Conservation (phyloP, 2,888 invertebrate species). For the Celastrina argiolus region DNA sequence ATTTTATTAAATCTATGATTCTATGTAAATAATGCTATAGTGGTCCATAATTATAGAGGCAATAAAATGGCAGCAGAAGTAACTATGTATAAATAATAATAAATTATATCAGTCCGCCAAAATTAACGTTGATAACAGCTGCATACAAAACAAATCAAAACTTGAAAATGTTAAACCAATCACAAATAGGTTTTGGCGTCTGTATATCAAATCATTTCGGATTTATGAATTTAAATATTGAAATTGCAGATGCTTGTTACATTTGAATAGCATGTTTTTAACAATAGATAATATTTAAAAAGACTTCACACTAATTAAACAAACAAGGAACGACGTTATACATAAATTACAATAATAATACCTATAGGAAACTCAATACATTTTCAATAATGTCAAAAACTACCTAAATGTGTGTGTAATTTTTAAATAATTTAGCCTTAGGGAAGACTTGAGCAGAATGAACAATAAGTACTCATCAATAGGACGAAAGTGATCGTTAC, state of each 20-base stretch:
- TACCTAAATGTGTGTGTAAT: neutral
- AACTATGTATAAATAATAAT: neutral
- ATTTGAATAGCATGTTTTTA: neutral
- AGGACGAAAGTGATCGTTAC: neutral
- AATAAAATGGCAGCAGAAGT: constrained; percentile 7
- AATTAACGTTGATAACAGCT: neutral
- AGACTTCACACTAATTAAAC: neutral
- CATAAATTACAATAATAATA: neutral
- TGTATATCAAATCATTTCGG: neutral
- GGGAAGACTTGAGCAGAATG: constrained; percentile 14
- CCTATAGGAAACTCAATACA: neutral
- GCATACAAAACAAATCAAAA: neutral
- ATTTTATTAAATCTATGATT: neutral
- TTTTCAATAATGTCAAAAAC: neutral
- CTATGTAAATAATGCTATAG: neutral
- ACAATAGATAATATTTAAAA: neutral
- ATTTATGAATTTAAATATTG: neutral
- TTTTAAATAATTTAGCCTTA: neutral
- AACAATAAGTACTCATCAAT: neutral
- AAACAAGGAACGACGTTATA: neutral
- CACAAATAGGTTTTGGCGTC: neutral
- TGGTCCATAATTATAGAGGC: constrained; percentile 8
- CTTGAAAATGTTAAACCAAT: neutral
- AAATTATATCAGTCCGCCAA: neutral
- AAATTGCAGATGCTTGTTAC: neutral